Evolutionary conservation across 2,113 vertebrate species (phyloP), one percentile per base, ranked within the genome.

Genomic region (Orthonyx spaldingii): DNA sequence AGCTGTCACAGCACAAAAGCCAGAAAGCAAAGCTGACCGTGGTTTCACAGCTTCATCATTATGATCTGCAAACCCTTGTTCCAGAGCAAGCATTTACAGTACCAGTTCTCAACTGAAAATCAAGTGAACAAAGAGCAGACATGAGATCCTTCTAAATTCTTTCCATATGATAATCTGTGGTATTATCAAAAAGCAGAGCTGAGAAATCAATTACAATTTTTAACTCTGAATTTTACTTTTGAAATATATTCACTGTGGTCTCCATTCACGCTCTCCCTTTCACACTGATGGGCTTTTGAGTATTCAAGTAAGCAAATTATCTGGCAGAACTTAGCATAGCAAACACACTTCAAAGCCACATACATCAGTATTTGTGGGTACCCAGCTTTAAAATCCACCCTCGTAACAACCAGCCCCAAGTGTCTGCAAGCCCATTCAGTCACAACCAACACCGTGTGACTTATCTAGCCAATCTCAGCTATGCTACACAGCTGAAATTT

Each of bases 111-210:
- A 87, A 69, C 66, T 12, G 35, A 76, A 91, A 96, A 88, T 86
- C 90, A 92, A 96, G 64, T 27, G 79, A 91, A 88, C 85, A 92
- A 93, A 90, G 35, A 96, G 42, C 27, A 92, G 37, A 44, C 49
- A 60, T 13, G n/a, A 91, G 50, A 77, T 80, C 81, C 64, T 88
- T 74, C 49, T 44, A 60, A 84, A 87, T 71, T 81, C 42, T 94
- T 92, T 96, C 95, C 80, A 70, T 89, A 75, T 71, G 72, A 87
- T 92, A 92, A 96, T 94, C 66, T 86, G 52, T 71, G 85, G 83
- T 69, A 86, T 81, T 88, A 93, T 74, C 83, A 93, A 88, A 94
- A 92, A 86, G 78, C 76, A 93, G 90, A 93, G 76, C 71, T 84
- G 90, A 86, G 83, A 93, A 95, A 96, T 90, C 83, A 88, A 86